Conservation (phyloP, 2,888 invertebrate genomes). For the Cacoxenus indagator region DNA sequence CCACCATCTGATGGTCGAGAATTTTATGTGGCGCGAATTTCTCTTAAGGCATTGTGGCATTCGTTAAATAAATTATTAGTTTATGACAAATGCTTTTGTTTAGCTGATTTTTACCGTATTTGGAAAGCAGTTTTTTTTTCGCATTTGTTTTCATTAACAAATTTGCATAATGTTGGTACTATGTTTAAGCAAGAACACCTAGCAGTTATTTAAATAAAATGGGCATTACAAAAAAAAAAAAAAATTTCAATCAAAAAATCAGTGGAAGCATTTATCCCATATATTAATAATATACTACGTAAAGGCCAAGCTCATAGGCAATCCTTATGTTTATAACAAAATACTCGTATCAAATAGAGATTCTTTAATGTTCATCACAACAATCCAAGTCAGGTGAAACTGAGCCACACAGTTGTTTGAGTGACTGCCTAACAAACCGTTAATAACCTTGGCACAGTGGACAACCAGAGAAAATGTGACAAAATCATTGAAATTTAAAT, state of each 20-base stretch:
- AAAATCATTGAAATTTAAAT: slow-evolving; percentile 42
- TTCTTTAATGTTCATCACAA: too few species aligned
- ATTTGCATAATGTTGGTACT: too few species aligned
- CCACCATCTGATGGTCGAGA: not conserved
- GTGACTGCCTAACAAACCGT: slow-evolving; percentile 41
- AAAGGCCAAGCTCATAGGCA: too few species aligned
- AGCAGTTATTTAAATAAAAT: too few species aligned
- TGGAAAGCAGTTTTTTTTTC: not conserved
- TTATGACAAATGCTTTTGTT: not conserved
- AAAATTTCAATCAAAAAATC: too few species aligned
- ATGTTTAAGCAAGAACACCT: too few species aligned
- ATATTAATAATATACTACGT: too few species aligned
- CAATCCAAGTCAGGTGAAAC: not conserved
- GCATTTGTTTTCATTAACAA: not conserved
- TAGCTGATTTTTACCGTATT: not conserved
- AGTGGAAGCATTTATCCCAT: too few species aligned
- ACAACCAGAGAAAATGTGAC: slow-evolving; percentile 33
- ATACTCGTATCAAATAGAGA: too few species aligned
- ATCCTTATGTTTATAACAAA: too few species aligned
- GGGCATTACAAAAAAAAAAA: too few species aligned
- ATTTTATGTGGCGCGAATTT: not conserved
- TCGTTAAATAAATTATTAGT: not conserved
- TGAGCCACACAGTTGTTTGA: not conserved
- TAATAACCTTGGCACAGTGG: slow-evolving; percentile 50
- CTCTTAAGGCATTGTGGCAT: not conserved